Base-by-base conservation (phyloP, 2,113 vertebrate species). In the Gambusia affinis region DNA sequence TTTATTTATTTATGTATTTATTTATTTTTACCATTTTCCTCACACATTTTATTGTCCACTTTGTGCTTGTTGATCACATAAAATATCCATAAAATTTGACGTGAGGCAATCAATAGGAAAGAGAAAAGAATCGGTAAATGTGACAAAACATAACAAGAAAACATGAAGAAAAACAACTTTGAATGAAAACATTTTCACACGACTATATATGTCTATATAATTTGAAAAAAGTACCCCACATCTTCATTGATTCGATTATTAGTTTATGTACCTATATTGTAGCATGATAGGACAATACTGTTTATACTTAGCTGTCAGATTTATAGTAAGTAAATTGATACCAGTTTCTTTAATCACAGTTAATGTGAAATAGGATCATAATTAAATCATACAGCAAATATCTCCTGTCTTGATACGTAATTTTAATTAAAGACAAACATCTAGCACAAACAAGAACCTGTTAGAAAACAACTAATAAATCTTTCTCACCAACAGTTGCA, bases 391-490 rank as follows among this genome's bases (percentile, higher is more conserved):
- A 22, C 0, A 24, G 22, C 24, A 54, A 54, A 54, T 54, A 57
- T 57, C 19, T 17, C 31, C 29, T 19, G 12, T 22, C 30, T 22
- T 22, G 8, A 31, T 64, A 22, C 11, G 60, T 60, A 42, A 63
- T 2, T 66, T 14, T 17, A 10, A 19, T 30, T 22, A 76, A 64
- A 72, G 22, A 51, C 60, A 22, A 29, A 63, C 60, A 68, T 67
- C 61, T 57, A 11, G 19, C 17, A 54, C 19, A n/a, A 70, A 76
- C 28, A 65, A 22, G 3, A 57, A 44, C 70, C 61, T 62, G 19
- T 4, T 30, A 30, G 51, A 42, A 74, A 31, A 70, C 42, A 30
- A 70, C 12, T 29, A 27, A 60, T 31, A 80, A 47, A 70, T 31
- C 70, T 22, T 37, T 66, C 54, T 70, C 15, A 30, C 27, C 4